Base-by-base conservation (phyloP, 2,888 invertebrate species). In the Drosophila ezoana region DNA sequence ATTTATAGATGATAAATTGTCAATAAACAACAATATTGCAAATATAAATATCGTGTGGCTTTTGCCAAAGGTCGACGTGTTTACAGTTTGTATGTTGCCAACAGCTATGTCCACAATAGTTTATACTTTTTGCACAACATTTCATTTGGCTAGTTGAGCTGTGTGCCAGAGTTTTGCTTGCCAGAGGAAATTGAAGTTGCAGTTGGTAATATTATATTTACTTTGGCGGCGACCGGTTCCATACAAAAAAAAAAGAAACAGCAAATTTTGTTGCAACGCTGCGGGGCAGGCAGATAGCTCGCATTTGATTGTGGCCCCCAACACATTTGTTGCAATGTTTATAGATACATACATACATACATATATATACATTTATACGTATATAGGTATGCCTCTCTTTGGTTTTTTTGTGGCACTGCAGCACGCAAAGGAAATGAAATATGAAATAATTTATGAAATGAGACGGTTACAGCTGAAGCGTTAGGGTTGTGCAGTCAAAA, bases 391-490 rank as follows among this genome's bases (percentile, higher is more conserved):
- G 13, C 51, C 18, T 73, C 28, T 35, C 10, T 43, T 11, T n/a
- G n/a, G n/a, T 38, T 40, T 44, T 63, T 63, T 81, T 81, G 58
- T 68, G 47, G 63, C 43, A 49, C 40, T 69, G 54, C 67, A 56
- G 62, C 64, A 83, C 72, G 83, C 61, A 68, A 70, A 72, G 79
- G 86, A 89, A 84, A 88, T 85, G 66, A 89, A 82, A 87, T 82
- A 72, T 85, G 70, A 81, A 87, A 87, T 87, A 74, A 87, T 81
- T 83, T 87, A 87, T 84, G 77, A 71, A 65, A 60, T 49, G 38
- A 59, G 58, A 32, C 40, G 37, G 45, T 41, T 56, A 14, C 56
- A 40, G 41, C 43, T 33, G 33, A 62, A 49, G 43, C 40, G 45
- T 59, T 61, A 38, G 47, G 57, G 35, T 57, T 56, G 44, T 33